Evolutionary conservation across 2,888 invertebrate genomes (phyloP), one percentile per base, ranked within the genome.

Genomic region (Choristoneura rosaceana): DNA sequence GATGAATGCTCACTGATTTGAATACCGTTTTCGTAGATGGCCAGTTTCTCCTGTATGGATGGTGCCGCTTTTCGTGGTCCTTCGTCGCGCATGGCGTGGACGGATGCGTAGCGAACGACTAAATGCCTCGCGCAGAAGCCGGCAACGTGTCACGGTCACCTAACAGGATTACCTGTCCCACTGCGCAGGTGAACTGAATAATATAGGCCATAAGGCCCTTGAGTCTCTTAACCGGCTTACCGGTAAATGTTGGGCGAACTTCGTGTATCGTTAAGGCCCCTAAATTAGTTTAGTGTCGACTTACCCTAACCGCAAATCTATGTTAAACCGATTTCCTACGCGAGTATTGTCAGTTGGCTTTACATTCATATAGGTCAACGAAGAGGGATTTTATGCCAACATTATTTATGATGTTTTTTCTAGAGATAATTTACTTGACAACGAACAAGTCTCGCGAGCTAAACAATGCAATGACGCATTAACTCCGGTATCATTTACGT

Each of bases 111-210:
- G 78, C 82, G 86, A 86, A 83, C 82, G 76, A 88, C 85, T 87
- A 86, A 88, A 89, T 88, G 88, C 86, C 86, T 87, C 85, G 83
- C 81, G 84, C 84, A 89, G 91, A 92, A 92, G 91, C 92, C 92
- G 90, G 87, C 89, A 92, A 85, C 90, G 85, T 93, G 94, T 93
- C 93, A 93, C 88, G 94, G 93, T 88, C 94, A 92, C 87, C 92
- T 94, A 94, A 94, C 93, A 91, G 94, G 94, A 94, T 94, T 94
- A 91, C 92, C 90, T 90, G 92, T 87, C 90, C 92, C 86, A 92
- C 89, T 92, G 87, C 90, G 91, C 91, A 91, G 88, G 89, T 89
- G 90, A 87, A 87, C 83, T 84, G 80, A 84, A 85, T 85, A 83
- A 85, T 86, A 85, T 86, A 83, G 85, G 88, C 85, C 83, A 81